phyloP scores from a whole-genome alignment of 2,888 invertebrate species.

The Xanthia icteritia region DNA sequence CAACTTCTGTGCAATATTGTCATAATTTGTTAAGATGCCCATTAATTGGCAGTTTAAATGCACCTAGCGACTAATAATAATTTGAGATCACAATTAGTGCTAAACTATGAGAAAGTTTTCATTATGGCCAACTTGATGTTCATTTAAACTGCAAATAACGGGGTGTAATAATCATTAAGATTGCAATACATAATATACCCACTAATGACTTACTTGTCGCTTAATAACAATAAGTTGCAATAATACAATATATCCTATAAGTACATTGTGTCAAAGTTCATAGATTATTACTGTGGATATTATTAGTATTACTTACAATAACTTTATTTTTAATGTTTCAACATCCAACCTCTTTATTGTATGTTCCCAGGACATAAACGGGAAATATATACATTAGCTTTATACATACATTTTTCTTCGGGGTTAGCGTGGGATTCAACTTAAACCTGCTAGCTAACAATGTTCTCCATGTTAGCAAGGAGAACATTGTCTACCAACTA shows the following conservation, averaged over 20 bases:
- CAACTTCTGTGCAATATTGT: slow-evolving; percentile 62
- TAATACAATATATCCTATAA: slow-evolving; percentile 41
- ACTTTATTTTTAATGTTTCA: slow-evolving; percentile 26
- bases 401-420: neutral
- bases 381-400: slow-evolving; percentile 50
- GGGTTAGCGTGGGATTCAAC: slow-evolving; percentile 8
- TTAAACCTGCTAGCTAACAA: slow-evolving; percentile 7
- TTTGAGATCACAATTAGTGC: slow-evolving; percentile 46
- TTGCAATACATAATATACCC: slow-evolving; percentile 38
- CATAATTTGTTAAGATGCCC: slow-evolving; percentile 38
- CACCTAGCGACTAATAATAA: neutral
- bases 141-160: slow-evolving; percentile 31
- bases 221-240: slow-evolving; percentile 26
- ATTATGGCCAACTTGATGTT: slow-evolving; percentile 5
- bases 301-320: slow-evolving; percentile 23
- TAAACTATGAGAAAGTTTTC: slow-evolving; percentile 21
- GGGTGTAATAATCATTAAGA: slow-evolving; percentile 26
- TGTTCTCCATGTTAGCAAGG: slow-evolving; percentile 5
- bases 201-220: slow-evolving; percentile 11
- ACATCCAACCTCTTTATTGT: slow-evolving; percentile 10
- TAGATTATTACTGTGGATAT: slow-evolving; percentile 35
- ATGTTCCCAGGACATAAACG: slow-evolving; percentile 11
- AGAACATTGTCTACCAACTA: slow-evolving; percentile 23
- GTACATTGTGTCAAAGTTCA: slow-evolving; percentile 37
- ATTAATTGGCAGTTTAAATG: slow-evolving; percentile 26